Evolutionary conservation across 1,140 invertebrate genomes (phyloP).

Genomic region (Apolygus lucorum): DNA sequence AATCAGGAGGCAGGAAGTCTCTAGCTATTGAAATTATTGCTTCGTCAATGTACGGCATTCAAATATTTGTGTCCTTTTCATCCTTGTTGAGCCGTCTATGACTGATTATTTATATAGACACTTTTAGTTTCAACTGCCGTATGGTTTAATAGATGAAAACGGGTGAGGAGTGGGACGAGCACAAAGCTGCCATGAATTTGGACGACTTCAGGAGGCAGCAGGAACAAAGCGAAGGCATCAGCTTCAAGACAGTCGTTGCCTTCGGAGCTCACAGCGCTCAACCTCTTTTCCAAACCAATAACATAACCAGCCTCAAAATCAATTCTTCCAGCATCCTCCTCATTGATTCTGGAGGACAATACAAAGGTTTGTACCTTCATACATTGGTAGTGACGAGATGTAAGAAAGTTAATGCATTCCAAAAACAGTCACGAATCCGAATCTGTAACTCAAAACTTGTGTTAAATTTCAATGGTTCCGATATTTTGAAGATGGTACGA

Average conservation of each 20-base stretch:
- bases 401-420: too few species aligned
- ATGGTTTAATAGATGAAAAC: slow-evolving; percentile 27
- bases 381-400: too few species aligned
- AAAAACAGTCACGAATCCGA: too few species aligned
- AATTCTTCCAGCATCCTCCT: slow-evolving; percentile 42
- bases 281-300: slow-evolving; percentile 79
- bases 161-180: slow-evolving; percentile 51
- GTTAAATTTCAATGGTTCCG: too few species aligned
- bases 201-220: slow-evolving; percentile 61
- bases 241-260: slow-evolving; percentile 81
- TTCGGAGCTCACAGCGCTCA: slow-evolving; percentile 81
- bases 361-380: too few species aligned
- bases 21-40: neutral
- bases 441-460: too few species aligned
- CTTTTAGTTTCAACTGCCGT: too few species aligned
- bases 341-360: slow-evolving; percentile 56
- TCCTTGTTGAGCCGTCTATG: too few species aligned
- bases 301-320: slow-evolving; percentile 62
- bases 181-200: slow-evolving; percentile 49
- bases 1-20: too few species aligned
- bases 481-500: slow-evolving; percentile 68
- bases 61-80: too few species aligned
- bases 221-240: slow-evolving; percentile 56
- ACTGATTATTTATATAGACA: too few species aligned
- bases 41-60: too few species aligned